Base-by-base conservation (phyloP, 2,113 vertebrate species). In the Gavialis gangeticus region DNA sequence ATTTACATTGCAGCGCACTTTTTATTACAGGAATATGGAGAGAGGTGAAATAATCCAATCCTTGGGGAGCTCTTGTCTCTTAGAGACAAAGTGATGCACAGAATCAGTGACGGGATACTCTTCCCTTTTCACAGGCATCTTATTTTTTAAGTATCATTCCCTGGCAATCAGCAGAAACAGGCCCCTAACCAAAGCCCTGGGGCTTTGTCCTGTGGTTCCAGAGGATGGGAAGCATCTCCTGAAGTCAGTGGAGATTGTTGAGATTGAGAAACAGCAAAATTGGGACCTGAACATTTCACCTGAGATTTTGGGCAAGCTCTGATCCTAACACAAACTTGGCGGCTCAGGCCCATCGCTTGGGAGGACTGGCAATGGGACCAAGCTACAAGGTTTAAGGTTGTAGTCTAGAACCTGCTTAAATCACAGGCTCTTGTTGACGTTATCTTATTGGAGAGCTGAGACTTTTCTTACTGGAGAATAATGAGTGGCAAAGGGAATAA, bases 1-100 rank as follows among this genome's bases (percentile, higher is more conserved):
- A 54, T 81, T 86, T 81, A 22, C 27, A 34, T 16, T 4, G 0
- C 0, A 0, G 25, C 0, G 0, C 8, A 1, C 13, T 79, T 79
- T n/a, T 85, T 55, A 30, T 75, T 55, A 83, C 82, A 89, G 79
- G 22, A 27, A 69, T 55, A 82, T 30, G 57, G 76, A 1, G 0
- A 69, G 18, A 58, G 81, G 76, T 18, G 64, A 93, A 87, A 92
- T 88, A 92, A 87, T 75, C n/a, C 71, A 30, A 10, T 82, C 87
- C 79, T 69, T 18, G 1, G 69, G 87, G 87, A 84, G 4, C 1
- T 46, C 62, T 75, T 69, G 59, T 55, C 54, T 57, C 18, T 13
- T 0, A 0, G n/a, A 12, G 17, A 22, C 56, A 62, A 88, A 84
- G 4, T 8, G 60, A 86, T 17, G 59, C 22, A 11, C 4, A 0